Evolutionary conservation across 2,113 vertebrate species (phyloP).

Genomic region (Psammodynastes pulverulentus): DNA sequence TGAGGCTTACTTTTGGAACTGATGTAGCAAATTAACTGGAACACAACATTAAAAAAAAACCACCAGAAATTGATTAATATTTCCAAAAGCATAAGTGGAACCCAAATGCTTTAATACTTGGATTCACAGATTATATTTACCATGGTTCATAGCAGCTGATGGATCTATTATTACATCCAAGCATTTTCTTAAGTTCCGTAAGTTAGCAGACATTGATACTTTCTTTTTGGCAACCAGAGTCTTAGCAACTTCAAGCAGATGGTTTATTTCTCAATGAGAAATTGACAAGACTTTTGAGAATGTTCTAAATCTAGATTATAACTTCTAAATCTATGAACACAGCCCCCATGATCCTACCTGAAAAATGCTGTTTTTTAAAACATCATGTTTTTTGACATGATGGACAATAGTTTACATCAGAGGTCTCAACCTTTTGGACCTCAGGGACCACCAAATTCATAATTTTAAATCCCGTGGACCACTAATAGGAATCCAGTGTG

Average conservation of each 20-base stretch:
- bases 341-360: neutral
- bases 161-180: neutral
- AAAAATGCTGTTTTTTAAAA: neutral
- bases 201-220: neutral
- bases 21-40: neutral
- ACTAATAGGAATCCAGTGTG: no score
- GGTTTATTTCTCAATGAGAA: neutral
- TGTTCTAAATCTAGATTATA: neutral
- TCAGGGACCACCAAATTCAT: no score
- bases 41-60: neutral
- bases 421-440: no score
- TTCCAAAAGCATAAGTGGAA: neutral
- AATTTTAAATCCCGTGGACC: no score
- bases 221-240: neutral
- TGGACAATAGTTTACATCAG: neutral
- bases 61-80: neutral
- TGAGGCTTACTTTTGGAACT: neutral
- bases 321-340: neutral
- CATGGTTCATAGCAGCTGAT: neutral
- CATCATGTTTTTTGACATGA: no score
- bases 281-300: neutral
- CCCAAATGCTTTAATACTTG: neutral
- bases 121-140: neutral
- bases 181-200: neutral
- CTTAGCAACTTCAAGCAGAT: neutral